A percentile compares a stretch with the other conserved stretches of the same genome.
phyloP scores from a whole-genome alignment of 2,113 vertebrate genomes.

The Chlamydotis undulata region DNA sequence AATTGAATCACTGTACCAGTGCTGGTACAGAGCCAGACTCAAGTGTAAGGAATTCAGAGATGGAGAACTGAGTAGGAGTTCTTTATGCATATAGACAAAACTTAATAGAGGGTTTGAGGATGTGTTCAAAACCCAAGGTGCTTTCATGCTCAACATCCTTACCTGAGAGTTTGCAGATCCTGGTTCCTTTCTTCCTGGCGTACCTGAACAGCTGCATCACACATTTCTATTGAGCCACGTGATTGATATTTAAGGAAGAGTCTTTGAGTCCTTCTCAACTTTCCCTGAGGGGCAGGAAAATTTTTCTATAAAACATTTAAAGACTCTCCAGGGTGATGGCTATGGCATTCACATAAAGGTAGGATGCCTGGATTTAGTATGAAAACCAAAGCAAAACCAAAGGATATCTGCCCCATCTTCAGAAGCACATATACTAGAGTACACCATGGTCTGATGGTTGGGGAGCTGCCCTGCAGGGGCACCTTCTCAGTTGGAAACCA shows the following conservation, averaged over 20 bases:
- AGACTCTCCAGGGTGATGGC: neutral
- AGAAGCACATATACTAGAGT: neutral
- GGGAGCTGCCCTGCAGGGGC: neutral
- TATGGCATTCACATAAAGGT: neutral
- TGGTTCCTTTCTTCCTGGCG: neutral
- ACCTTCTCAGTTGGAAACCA: neutral
- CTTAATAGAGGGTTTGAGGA: neutral
- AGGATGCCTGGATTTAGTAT: neutral
- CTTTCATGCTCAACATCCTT: neutral
- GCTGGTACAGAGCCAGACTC: neutral
- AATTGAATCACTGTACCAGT: neutral
- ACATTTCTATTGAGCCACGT: rapidly evolving
- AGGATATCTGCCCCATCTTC: neutral
- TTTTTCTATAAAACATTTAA: neutral
- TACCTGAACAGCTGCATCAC: neutral
- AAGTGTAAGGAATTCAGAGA: neutral
- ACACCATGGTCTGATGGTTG: neutral
- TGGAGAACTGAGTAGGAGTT: neutral
- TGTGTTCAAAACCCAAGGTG: neutral
- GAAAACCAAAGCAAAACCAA: neutral
- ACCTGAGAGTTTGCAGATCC: neutral
- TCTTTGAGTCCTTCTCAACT: neutral
- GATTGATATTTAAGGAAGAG: neutral
- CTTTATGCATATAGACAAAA: neutral
- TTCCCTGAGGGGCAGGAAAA: neutral